These are phyloP conservation scores for Fregata magnificens DNA, from an alignment of 2,113 vertebrate genomes.

Conservation along the genomic window DNA sequence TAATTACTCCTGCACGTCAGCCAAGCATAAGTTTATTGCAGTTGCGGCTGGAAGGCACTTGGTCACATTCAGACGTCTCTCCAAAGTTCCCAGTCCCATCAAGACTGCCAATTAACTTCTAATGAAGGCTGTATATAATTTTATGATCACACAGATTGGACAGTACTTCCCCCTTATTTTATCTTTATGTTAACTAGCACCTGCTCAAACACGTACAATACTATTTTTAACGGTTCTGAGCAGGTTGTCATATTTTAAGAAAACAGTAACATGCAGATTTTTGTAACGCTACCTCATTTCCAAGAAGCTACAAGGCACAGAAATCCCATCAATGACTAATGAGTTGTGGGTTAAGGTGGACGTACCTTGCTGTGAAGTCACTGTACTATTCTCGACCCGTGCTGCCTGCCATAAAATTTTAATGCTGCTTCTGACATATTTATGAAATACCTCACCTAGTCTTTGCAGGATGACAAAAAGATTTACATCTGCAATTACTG, in stretches of 20 bases:
- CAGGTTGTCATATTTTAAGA: neutral
- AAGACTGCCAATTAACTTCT: slow-evolving; percentile 1
- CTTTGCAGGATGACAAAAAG: slow-evolving; percentile 68
- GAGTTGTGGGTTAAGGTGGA: slow-evolving; percentile 74
- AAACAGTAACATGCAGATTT: slow-evolving; percentile 20
- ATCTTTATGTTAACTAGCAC: neutral
- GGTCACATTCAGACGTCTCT: neutral
- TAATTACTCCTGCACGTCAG: neutral
- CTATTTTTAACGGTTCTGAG: neutral
- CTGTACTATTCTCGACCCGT: slow-evolving; percentile 72
- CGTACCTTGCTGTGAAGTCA: slow-evolving; percentile 80
- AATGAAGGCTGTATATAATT: neutral
- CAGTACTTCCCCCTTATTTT: neutral
- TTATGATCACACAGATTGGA: neutral
- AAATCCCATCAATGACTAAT: slow-evolving; percentile 69
- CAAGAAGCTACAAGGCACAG: slow-evolving; percentile 11
- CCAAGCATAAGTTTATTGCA: neutral
- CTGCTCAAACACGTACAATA: neutral
- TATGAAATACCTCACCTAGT: slow-evolving; percentile 73
- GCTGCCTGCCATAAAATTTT: slow-evolving; percentile 83
- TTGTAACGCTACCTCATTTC: slow-evolving; percentile 14
- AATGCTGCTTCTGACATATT: slow-evolving; percentile 79
- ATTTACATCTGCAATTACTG: slow-evolving; percentile 76
- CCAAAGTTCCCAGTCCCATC: neutral
- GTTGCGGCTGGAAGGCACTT: neutral